These are phyloP conservation scores for Phylloscopus whistleri DNA, from an alignment of 2,113 vertebrate genomes.

Conservation along the genomic window DNA sequence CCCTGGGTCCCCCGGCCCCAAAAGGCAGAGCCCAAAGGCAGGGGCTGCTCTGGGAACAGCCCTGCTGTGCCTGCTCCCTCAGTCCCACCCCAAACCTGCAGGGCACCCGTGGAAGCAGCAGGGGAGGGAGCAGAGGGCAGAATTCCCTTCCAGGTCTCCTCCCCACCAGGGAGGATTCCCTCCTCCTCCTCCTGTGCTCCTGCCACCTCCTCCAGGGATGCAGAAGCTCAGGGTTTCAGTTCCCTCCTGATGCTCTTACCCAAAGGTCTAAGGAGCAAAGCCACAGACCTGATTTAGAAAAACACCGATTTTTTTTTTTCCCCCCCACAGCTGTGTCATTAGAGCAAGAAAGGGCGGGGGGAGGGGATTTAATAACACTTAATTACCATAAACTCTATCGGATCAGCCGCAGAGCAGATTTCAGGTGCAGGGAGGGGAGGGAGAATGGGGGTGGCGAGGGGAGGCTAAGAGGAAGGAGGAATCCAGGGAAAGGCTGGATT, in stretches of 20 bases:
- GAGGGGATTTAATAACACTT: constrained; percentile 25
- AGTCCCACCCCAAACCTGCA: not conserved
- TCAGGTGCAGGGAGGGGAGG: constrained; percentile 22
- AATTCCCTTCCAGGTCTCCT: not conserved
- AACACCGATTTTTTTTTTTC: not conserved
- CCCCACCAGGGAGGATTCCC: not conserved
- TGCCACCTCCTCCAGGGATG: not conserved
- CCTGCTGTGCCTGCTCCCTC: not conserved
- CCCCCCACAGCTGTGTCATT: constrained; percentile 5
- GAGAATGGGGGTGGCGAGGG: not conserved
- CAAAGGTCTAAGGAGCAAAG: not conserved
- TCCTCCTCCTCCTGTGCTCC: not conserved
- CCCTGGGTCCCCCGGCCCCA: rapidly evolving
- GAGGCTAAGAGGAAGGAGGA: constrained; percentile 9
- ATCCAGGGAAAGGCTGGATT: constrained; percentile 60
- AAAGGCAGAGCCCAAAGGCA: not conserved
- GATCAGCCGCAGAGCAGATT: constrained; percentile 44
- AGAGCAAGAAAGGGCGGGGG: not conserved
- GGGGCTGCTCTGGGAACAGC: not conserved
- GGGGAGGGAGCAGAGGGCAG: not conserved
- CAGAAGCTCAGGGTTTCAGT: not conserved
- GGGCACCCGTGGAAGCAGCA: not conserved
- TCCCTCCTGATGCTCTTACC: not conserved
- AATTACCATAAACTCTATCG: constrained; percentile 55
- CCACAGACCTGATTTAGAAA: not conserved